Base-by-base conservation (phyloP, 2,888 invertebrate genomes). In the Cremastinae sp. region DNA sequence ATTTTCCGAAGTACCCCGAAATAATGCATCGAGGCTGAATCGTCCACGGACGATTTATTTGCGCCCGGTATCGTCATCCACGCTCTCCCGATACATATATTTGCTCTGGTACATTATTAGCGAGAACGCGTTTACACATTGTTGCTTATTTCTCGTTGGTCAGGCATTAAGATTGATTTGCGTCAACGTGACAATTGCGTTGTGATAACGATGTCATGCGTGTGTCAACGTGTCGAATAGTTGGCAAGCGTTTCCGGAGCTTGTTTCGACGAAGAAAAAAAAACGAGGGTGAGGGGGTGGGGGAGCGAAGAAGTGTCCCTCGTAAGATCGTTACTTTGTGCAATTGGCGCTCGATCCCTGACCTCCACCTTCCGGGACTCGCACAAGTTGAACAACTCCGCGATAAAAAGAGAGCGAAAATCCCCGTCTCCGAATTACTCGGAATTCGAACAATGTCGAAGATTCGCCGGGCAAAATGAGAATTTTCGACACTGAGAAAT, bases 181-280 rank as follows among this genome's bases (percentile, higher is more conserved):
- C 76, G 76, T 69, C 73, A 73, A 73, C 54, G 66, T 72, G 75
- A 76, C 76, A 76, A 73, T 53, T 70, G 34, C 47, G 53, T 69
- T 41, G 53, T 53, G 69, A 73, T 73, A 76, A 76, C 72, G 43
- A 64, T 58, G 53, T 58, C 54, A n/a, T 41, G 51, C 47, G 9
- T 3, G 18, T 10, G 2, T 0, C 16, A 12, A 7, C 18, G 12
- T 20, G 34, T 18, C 16, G 49, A 9, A 4, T 16, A 20, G 2
- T 10, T 20, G 16, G 20, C 18, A 16, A 41, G 10, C 12, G 3
- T 10, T 28, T 28, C 5, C 28, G 28, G 28, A 28, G 5, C 28
- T 5, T 28, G 2, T 22, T 16, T 16, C 41, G 8, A 8, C 16
- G 4, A 10, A 18, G 3, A 34, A 36, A 47, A 49, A 3, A 38